Evolutionary conservation across 2,888 invertebrate species (phyloP), one percentile per base, ranked within the genome.

Genomic region (Drosophila monieri): DNA sequence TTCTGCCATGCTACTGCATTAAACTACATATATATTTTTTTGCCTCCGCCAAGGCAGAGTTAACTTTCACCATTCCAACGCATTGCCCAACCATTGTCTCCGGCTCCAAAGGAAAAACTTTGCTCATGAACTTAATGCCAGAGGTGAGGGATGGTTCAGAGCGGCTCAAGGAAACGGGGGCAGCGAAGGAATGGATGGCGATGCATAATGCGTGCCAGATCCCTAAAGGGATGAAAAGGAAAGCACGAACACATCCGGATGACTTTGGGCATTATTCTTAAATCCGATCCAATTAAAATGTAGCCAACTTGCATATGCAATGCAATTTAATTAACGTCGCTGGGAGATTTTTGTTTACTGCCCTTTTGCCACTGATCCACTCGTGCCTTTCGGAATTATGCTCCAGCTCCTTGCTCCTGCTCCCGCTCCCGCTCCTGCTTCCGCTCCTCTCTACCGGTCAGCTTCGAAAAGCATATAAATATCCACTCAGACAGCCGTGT

Each of bases 251-350:
- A 48, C 56, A 43, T 65, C 49, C 72, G 55, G 56, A 74, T 81
- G 81, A 81, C 85, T 85, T 85, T 78, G 85, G 61, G 80, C 76
- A 78, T 85, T 83, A 83, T 85, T 78, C 85, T 83, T 83, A 83
- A 83, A 83, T 83, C 85, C 81, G 80, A 83, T 83, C 84, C 81
- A 83, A 83, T 83, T 83, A 83, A 83, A 85, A 83, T 73, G 83
- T 80, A 85, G 69, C 76, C 85, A 80, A 77, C 80, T 85, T 80
- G 85, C 83, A 85, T 85, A 83, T 83, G 81, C 84, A 77, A 78
- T 78, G 83, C 85, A 83, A 83, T 83, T 83, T 83, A 85, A 83
- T 83, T 83, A 83, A 83, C 83, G 85, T 83, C 83, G 72, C 83
- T 81, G 61, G 67, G 72, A 66, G 67, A 72, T 81, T 80, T 85